Base-by-base conservation (phyloP, 2,888 invertebrate genomes). In the Cerastoderma edule region DNA sequence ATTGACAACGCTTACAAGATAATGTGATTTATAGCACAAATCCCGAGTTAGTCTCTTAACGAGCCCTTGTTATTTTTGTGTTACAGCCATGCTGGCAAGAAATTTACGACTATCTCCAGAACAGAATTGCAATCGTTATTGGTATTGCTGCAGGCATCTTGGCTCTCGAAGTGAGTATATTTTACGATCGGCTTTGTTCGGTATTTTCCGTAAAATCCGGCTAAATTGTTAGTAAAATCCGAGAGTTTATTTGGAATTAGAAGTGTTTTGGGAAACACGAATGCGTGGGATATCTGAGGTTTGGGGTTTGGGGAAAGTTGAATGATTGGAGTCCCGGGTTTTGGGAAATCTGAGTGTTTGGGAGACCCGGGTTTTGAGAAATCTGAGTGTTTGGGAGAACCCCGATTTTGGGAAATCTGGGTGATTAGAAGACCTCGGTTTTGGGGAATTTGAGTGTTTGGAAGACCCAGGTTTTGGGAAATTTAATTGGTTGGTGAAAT, bases 1-100 rank as follows among this genome's bases (percentile, higher is more conserved):
- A n/a, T n/a, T n/a, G n/a, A n/a, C n/a, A n/a, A n/a, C n/a, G n/a
- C n/a, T n/a, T n/a, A n/a, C n/a, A n/a, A n/a, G n/a, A n/a, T n/a
- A n/a, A n/a, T n/a, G n/a, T n/a, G n/a, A n/a, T n/a, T n/a, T n/a
- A n/a, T n/a, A n/a, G n/a, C n/a, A n/a, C n/a, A n/a, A n/a, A n/a
- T n/a, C n/a, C n/a, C n/a, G n/a, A n/a, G n/a, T n/a, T n/a, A n/a
- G 3, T 33, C 30, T 35, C 24, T 64, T 24, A 22, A 39, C 39
- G 22, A 24, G 24, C 16, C 19, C 27, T 65, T 65, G 16, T 35
- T 35, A 24, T 2, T 48, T 28, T 44, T 57, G 22, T 2, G 19
- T 69, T 72, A 28, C 67, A 80, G 81, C 50, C 81, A 24, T 81
- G 81, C 33, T 81, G 81, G 81, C 22, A 67, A 2, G 66, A 67